Evolutionary conservation across 2,113 vertebrate genomes (phyloP), one percentile per base, ranked within the genome.

Genomic region (Piliocolobus tephrosceles): DNA sequence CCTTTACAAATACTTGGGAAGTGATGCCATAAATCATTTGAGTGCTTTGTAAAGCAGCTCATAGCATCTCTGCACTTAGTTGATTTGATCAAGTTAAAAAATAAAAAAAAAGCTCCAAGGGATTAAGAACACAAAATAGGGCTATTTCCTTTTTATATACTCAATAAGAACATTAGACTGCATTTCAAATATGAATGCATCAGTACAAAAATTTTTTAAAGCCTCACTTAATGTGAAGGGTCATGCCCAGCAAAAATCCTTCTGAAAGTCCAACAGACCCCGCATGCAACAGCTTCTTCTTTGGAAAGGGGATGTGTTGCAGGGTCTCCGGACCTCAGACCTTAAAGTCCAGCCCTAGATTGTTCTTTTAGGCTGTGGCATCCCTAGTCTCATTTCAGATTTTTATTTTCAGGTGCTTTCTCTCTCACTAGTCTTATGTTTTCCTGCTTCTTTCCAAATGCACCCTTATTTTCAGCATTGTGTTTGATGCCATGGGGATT

Each of bases 11-110:
- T 78, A 78, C 47, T 78, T 45, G 16, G 47, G 72, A 92, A 83
- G 52, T 90, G 50, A 90, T 57, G 45, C n/a, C 47, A 40, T 17
- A 20, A 61, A 70, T 6, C 52, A 18, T 40, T 8, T 64, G 32
- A 87, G 16, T 52, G 78, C 64, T 47, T 30, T 61, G 8, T 47
- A 81, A 91, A 79, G 68, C 47, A 82, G 61, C 25, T 75, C 61
- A 88, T 9, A 88, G 43, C 32, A 45, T 84, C 27, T 66, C 50
- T 91, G 55, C 32, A 90, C 40, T 13, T 57, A 47, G 16, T 89
- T 68, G 47, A 94, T 80, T 81, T 85, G 73, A 85, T 88, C 78
- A 58, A 55, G 81, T 61, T 70, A 32, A 57, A 91, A 79, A 52
- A 57, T 85, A 61, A 58, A 20, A 20, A 20, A 20, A 68, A n/a